Percentiles rank a stretch among this genome's conserved stretches.
These are phyloP conservation scores for Lasius platythorax DNA, from an alignment of 2,888 invertebrate species.

Conservation along the genomic window DNA sequence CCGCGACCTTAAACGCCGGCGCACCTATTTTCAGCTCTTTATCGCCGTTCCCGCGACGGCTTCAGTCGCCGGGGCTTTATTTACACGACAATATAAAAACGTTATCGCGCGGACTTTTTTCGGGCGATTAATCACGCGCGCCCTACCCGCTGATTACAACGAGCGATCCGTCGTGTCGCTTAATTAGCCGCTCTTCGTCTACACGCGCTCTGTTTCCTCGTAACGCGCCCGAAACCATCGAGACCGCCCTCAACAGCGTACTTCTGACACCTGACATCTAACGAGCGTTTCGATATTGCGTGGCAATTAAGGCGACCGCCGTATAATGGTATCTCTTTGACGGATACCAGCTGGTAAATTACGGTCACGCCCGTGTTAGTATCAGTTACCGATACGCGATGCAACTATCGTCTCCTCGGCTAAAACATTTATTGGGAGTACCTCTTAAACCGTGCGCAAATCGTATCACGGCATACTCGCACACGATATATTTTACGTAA, in stretches of 20 bases:
- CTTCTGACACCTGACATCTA: constrained; percentile 49
- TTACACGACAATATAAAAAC: constrained; percentile 70
- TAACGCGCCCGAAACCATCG: background rate
- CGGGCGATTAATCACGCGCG: constrained; percentile 76
- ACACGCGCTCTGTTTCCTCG: background rate
- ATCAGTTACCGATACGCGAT: background rate
- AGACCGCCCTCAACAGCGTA: constrained; percentile 51
- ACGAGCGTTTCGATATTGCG: constrained; percentile 54
- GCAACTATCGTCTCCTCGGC: background rate
- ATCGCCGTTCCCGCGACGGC: constrained; percentile 36
- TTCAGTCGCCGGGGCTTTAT: constrained; percentile 61
- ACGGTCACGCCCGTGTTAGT: constrained; percentile 59
- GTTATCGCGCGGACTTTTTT: constrained; percentile 72
- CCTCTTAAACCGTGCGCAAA: background rate
- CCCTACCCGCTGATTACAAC: constrained; percentile 78
- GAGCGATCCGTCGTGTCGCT: constrained; percentile 57
- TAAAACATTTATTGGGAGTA: background rate
- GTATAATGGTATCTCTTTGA: constrained; percentile 65
- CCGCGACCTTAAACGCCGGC: constrained; percentile 71
- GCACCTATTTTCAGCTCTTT: constrained; percentile 61
- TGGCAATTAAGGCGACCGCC: constrained; percentile 65
- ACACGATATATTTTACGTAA: background rate
- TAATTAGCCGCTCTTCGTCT: constrained; percentile 64
- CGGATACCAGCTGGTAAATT: constrained; percentile 64
- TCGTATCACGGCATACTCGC: background rate